Conservation (phyloP, 1,140 invertebrate species). For the Metopolophium dirhodum region DNA sequence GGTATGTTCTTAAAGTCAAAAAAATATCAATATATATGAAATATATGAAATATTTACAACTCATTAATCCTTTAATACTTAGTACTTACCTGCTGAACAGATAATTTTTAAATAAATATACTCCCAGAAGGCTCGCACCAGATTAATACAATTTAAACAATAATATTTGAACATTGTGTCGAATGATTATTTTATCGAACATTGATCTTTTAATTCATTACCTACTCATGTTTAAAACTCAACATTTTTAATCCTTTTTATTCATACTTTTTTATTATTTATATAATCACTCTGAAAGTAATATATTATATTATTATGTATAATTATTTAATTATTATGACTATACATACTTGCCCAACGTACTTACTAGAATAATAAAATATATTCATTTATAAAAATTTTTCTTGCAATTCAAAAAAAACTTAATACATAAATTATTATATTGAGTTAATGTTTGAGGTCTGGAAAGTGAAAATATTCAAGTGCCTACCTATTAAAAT, state of each 20-base stretch:
- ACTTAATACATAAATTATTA: not conserved
- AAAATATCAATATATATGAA: too few species aligned
- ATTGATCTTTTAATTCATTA: not conserved
- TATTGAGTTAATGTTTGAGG: not conserved
- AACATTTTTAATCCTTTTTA: not conserved
- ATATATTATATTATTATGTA: too few species aligned
- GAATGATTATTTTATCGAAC: not conserved
- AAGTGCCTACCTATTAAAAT: not conserved
- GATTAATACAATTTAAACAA: not conserved
- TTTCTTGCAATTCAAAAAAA: not conserved
- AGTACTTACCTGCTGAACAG: too few species aligned
- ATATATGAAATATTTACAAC: too few species aligned
- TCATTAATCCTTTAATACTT: too few species aligned
- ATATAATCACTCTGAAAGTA: too few species aligned
- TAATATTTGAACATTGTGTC: not conserved
- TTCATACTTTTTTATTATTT: not conserved
- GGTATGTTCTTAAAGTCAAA: too few species aligned
- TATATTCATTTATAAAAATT: not conserved
- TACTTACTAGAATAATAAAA: not conserved
- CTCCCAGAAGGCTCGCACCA: not conserved
- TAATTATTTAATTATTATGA: too few species aligned
- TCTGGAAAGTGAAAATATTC: not conserved
- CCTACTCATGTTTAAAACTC: not conserved
- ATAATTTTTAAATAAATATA: too few species aligned
- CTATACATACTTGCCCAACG: not conserved